Percentiles rank a stretch among this genome's conserved stretches.
Evolutionary conservation across 2,113 vertebrate species (phyloP).

Genomic region (Machaerirhynchus nigripectus): DNA sequence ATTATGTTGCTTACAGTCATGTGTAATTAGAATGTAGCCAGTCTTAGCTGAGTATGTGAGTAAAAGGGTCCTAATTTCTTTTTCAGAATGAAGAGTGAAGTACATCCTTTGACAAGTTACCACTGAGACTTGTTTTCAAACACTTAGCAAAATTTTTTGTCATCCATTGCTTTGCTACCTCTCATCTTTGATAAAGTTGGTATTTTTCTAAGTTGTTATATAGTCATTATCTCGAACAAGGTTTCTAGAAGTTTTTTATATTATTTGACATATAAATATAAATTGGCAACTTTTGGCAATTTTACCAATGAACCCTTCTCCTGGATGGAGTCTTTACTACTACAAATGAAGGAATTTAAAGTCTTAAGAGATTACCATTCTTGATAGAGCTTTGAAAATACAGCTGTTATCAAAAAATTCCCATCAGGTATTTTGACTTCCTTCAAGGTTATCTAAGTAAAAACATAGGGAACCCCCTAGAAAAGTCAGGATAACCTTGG

Average conservation of each 20-base stretch:
- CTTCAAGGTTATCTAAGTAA: conserved; percentile 8
- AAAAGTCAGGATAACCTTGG: not conserved
- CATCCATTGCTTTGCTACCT: not conserved
- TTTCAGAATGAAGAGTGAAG: not conserved
- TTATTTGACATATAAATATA: not conserved
- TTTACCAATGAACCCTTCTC: not conserved
- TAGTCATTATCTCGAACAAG: not conserved
- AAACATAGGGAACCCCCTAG: not conserved
- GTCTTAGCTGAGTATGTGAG: not conserved
- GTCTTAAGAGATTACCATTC: not conserved
- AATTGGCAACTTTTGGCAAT: not conserved
- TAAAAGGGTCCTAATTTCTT: not conserved
- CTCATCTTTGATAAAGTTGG: not conserved
- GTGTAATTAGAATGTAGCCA: not conserved
- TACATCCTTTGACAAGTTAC: not conserved
- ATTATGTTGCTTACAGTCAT: not conserved
- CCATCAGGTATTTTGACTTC: not conserved
- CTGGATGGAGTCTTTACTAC: not conserved
- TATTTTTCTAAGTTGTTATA: not conserved
- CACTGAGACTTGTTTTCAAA: not conserved
- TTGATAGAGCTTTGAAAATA: not conserved
- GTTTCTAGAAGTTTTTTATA: not conserved
- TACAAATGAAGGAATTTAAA: not conserved
- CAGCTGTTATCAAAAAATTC: not conserved
- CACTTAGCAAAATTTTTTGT: not conserved